These are phyloP conservation scores for Anadara kagoshimensis DNA, from an alignment of 1,140 invertebrate genomes.

Conservation along the genomic window DNA sequence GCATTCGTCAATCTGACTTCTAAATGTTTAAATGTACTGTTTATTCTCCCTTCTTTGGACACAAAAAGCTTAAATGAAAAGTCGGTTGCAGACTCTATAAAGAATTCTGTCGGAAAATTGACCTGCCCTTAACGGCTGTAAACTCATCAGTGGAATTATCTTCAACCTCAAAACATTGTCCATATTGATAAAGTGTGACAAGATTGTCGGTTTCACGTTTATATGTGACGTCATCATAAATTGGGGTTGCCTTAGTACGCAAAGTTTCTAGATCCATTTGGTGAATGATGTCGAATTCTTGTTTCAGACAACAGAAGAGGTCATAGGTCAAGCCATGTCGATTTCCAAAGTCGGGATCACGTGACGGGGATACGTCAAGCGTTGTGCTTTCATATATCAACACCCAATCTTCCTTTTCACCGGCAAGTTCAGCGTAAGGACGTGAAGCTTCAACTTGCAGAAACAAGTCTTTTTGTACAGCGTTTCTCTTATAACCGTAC, in stretches of 20 bases:
- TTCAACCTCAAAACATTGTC: slow-evolving; percentile 39
- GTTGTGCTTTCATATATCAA: slow-evolving; percentile 59
- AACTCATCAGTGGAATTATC: slow-evolving; percentile 41
- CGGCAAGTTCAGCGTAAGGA: slow-evolving; percentile 59
- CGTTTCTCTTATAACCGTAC: slow-evolving; percentile 33
- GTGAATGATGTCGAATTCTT: slow-evolving; percentile 26
- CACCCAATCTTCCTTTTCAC: slow-evolving; percentile 53
- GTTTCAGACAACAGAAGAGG: slow-evolving; percentile 56
- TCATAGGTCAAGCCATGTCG: slow-evolving; percentile 54
- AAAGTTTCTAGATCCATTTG: slow-evolving; percentile 27
- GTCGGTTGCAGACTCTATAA: slow-evolving; percentile 39
- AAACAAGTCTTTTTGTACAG: slow-evolving; percentile 43
- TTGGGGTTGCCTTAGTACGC: slow-evolving; percentile 31
- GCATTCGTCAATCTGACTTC: slow-evolving; percentile 40
- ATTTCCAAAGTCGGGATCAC: slow-evolving; percentile 66
- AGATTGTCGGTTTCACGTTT: slow-evolving; percentile 50
- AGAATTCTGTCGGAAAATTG: slow-evolving; percentile 52
- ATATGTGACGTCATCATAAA: slow-evolving; percentile 48
- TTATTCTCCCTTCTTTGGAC: slow-evolving; percentile 52
- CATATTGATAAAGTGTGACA: slow-evolving; percentile 56
- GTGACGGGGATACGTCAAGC: slow-evolving; percentile 59
- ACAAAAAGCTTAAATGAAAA: slow-evolving; percentile 59
- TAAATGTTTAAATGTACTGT: slow-evolving; percentile 40
- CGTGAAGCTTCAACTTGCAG: slow-evolving; percentile 56
- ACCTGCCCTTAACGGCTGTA: slow-evolving; percentile 47